phyloP scores from a whole-genome alignment of 2,888 invertebrate species.

The Sarcophaga caerulescens region DNA sequence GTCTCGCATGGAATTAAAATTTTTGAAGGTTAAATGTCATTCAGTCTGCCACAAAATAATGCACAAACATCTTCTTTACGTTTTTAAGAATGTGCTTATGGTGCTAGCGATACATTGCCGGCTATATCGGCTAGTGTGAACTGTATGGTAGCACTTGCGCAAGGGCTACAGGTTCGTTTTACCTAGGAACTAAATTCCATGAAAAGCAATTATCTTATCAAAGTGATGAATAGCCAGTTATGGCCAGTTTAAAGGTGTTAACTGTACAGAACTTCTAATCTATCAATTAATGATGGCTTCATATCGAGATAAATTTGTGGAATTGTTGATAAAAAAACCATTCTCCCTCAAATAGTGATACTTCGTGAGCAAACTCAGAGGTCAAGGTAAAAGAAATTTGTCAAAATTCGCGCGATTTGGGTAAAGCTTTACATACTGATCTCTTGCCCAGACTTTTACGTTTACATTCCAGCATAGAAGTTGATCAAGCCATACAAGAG shows the following conservation, averaged over 20 bases:
- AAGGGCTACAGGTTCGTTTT: slow-evolving; percentile 89
- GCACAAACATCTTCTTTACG: no score
- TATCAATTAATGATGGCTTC: slow-evolving; percentile 93
- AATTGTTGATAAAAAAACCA: slow-evolving; percentile 85
- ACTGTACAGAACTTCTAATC: slow-evolving; percentile 92
- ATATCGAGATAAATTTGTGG: slow-evolving; percentile 88
- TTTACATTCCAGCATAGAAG: slow-evolving; percentile 90
- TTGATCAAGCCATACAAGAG: slow-evolving; percentile 94
- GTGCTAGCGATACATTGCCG: slow-evolving; percentile 85
- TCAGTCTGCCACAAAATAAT: no score
- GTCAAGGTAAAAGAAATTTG: slow-evolving; percentile 91
- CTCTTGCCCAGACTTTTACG: slow-evolving; percentile 89
- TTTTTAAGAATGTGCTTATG: slow-evolving; percentile 90
- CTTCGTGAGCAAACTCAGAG: slow-evolving; percentile 79
- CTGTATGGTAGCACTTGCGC: slow-evolving; percentile 90
- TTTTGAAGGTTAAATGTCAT: no score
- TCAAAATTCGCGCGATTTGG: slow-evolving; percentile 92
- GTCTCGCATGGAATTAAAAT: no score
- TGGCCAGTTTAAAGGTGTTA: slow-evolving; percentile 86
- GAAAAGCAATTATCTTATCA: slow-evolving; percentile 81
- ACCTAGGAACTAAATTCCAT: slow-evolving; percentile 87
- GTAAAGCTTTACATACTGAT: slow-evolving; percentile 87
- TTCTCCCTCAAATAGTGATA: slow-evolving; percentile 82
- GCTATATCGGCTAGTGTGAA: slow-evolving; percentile 91
- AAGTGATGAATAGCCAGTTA: slow-evolving; percentile 86